Percentiles rank a stretch among this genome's conserved stretches.
Evolutionary conservation across 2,888 invertebrate genomes (phyloP).

Genomic region (Morpho achilles): DNA sequence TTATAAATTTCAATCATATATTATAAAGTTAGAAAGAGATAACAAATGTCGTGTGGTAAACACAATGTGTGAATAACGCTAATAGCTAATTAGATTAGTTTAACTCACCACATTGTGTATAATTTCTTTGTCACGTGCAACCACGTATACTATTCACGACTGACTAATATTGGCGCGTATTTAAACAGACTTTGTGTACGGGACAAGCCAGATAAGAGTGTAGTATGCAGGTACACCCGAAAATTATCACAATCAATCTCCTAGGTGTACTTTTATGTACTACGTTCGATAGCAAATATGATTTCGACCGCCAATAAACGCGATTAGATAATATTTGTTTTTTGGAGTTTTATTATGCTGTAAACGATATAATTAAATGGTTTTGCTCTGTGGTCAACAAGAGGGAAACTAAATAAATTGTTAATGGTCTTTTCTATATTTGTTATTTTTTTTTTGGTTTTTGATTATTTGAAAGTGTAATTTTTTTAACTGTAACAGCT

Average conservation of each 20-base stretch:
- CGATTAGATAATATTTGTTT: too few relatives aligned
- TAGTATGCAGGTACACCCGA: constrained; percentile 6
- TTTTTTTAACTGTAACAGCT: too few relatives aligned
- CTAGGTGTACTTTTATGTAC: not conserved
- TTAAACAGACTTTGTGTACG: constrained; percentile 10
- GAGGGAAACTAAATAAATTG: too few relatives aligned
- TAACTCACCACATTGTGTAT: constrained; percentile 24
- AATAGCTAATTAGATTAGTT: not conserved
- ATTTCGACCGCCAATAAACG: too few relatives aligned
- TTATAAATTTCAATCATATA: not conserved
- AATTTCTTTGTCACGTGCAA: constrained; percentile 21
- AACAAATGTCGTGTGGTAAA: not conserved
- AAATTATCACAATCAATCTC: constrained; percentile 5
- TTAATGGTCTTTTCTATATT: too few relatives aligned
- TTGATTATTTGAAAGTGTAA: too few relatives aligned
- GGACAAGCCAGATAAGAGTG: constrained; percentile 16
- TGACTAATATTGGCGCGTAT: constrained; percentile 23
- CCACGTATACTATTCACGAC: constrained; percentile 20
- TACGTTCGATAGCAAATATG: too few relatives aligned
- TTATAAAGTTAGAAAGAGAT: not conserved
- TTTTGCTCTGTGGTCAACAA: too few relatives aligned
- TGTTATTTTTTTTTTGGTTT: too few relatives aligned
- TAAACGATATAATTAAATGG: too few relatives aligned
- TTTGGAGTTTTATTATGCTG: too few relatives aligned
- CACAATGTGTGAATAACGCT: too few relatives aligned